Conservation (phyloP, 2,797 vertebrate genomes). For the Pseudopleuronectes americanus region DNA sequence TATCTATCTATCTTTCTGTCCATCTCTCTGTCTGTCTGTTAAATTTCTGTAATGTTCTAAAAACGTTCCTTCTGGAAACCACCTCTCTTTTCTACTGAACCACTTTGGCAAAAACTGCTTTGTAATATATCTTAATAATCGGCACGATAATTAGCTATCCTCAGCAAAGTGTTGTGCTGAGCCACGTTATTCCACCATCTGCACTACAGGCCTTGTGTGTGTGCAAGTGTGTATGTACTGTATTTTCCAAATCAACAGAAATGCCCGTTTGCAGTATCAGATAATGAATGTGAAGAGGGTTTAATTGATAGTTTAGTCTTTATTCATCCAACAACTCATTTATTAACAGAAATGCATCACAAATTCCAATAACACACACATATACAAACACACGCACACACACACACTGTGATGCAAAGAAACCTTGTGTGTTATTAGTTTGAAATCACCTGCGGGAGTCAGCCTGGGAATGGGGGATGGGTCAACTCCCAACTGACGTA, state of each 20-base stretch:
- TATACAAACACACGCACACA: background rate
- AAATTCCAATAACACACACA: too few relatives aligned
- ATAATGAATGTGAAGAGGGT: background rate
- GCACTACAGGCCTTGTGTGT: background rate
- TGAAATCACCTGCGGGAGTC: background rate
- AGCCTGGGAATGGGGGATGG: background rate
- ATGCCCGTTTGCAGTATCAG: background rate
- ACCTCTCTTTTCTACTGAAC: background rate
- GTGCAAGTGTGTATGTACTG: background rate
- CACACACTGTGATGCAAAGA: background rate
- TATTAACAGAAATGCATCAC: background rate
- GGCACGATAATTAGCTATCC: constrained; percentile 25
- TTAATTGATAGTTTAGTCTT: background rate
- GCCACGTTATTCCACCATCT: constrained; percentile 21
- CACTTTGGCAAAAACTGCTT: constrained; percentile 5
- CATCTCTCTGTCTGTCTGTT: too few relatives aligned
- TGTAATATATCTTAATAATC: constrained; percentile 33
- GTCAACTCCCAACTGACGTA: constrained; percentile 10
- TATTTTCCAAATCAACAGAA: constrained; percentile 3
- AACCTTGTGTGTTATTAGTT: background rate
- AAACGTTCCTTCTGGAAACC: background rate
- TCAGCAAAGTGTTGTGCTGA: constrained; percentile 27
- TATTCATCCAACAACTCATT: background rate
- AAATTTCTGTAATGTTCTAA: constrained; percentile 1
- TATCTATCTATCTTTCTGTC: background rate